phyloP scores from a whole-genome alignment of 2,888 invertebrate species.

The Drosophila demipolita region DNA sequence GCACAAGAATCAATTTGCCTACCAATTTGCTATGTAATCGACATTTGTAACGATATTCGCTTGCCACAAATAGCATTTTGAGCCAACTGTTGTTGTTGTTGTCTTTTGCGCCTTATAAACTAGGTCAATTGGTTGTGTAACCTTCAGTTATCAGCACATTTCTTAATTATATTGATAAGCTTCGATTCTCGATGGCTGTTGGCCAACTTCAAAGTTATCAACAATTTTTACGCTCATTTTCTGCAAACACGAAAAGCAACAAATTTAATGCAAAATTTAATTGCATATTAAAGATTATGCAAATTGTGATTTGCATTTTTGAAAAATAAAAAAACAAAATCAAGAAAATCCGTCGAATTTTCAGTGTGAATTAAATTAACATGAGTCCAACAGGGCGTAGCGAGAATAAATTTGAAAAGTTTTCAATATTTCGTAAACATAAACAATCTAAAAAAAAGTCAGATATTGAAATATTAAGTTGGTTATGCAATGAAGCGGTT shows the following conservation, averaged over 20 bases:
- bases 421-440: conserved; percentile 7
- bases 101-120: conserved; percentile 17
- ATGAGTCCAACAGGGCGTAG: conserved; percentile 25
- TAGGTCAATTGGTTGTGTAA: conserved; percentile 57
- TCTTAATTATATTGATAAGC: conserved; percentile 40
- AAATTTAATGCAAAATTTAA: conserved; percentile 27
- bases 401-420: conserved; percentile 10
- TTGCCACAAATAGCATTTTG: not conserved
- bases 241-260: not conserved
- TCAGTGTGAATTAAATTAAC: conserved; percentile 36
- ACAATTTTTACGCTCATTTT: conserved; percentile 10
- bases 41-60: conserved; percentile 14
- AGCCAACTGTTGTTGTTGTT: conserved; percentile 13
- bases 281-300: conserved; percentile 29
- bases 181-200: conserved; percentile 22
- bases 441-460: conserved; percentile 13
- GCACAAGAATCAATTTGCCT: conserved; percentile 17
- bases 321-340: conserved; percentile 3
- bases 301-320: conserved; percentile 54
- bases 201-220: conserved; percentile 22
- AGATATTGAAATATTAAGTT: not conserved
- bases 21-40: conserved; percentile 20
- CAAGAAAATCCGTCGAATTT: conserved; percentile 28
- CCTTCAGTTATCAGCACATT: conserved; percentile 49
- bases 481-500: not conserved